Evolutionary conservation across 2,888 invertebrate genomes (phyloP), one percentile per base, ranked within the genome.

Genomic region (Latrodectus elegans): DNA sequence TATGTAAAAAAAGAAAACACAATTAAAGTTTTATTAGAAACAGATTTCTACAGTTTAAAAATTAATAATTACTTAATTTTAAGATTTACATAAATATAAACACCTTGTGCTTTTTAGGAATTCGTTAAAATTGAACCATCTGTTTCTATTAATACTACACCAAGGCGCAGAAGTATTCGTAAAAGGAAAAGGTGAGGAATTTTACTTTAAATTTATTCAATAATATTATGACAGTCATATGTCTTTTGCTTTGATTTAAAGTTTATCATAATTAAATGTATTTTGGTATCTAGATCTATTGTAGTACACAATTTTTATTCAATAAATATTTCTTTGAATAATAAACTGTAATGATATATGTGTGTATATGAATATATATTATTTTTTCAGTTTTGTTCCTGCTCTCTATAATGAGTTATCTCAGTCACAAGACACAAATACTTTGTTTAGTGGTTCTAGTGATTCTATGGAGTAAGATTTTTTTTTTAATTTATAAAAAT

Each of bases 381-480:
- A 12, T 60, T 60, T 60, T 60, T 60, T 11, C 12, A 88, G 88
- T 53, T 88, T 74, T 80, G 80, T 88, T 70, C 88, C 88, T 72
- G 67, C 88, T 14, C 51, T 88, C 55, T 88, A 88, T 67, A 88
- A 76, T 84, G 88, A 88, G 49, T 55, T 88, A 52, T 88, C 88
- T n/a, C 86, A 86, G 38, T 84, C 84, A 65, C 83, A 88, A 81
- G 86, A 86, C 71, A 81, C 81, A 60, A 22, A 12, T 38, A 81
- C 75, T 49, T 22, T 76, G 49, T 60, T 82, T 9, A 71, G 71
- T n/a, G 79, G 81, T 14, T 86, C 76, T 14, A 53, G 55, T 81
- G 86, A 86, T 49, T 81, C 86, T 26, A 74, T 80, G 53, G 86
- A 86, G 86, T 86, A 86, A 76, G 86, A 17, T 4, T 72, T 55